These are phyloP conservation scores for Ischnura elegans DNA, from an alignment of 2,888 invertebrate species.

Conservation along the genomic window DNA sequence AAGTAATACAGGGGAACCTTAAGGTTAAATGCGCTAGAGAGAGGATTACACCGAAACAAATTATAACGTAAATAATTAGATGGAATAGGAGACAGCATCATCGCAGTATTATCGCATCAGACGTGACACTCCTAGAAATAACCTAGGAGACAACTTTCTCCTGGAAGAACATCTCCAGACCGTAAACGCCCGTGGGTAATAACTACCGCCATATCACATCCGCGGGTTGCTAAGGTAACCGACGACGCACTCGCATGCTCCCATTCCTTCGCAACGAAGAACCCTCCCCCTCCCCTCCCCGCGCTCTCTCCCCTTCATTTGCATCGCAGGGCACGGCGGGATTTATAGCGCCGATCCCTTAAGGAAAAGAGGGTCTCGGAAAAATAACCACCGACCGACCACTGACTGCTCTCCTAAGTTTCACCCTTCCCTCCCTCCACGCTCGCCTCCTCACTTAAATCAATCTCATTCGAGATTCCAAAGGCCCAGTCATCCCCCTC, in stretches of 20 bases:
- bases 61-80: no score
- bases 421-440: neutral
- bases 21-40: no score
- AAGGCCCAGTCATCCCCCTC: neutral
- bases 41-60: no score
- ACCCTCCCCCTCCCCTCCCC: neutral
- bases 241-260: neutral
- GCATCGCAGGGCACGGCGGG: constrained; percentile 52
- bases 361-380: constrained; percentile 53
- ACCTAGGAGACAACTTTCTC: no score
- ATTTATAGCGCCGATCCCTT: constrained; percentile 59
- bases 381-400: neutral
- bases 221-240: constrained; percentile 54
- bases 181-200: neutral
- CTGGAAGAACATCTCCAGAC: no score
- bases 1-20: no score
- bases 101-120: no score
- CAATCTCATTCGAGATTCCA: constrained; percentile 62
- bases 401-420: neutral
- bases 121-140: no score
- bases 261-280: neutral
- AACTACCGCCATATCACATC: constrained; percentile 40
- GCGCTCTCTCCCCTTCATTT: neutral
- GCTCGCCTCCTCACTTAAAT: constrained; percentile 19
- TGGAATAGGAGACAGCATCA: no score